These are phyloP conservation scores for Panthera uncia DNA, from an alignment of 2,113 vertebrate species.

Conservation along the genomic window DNA sequence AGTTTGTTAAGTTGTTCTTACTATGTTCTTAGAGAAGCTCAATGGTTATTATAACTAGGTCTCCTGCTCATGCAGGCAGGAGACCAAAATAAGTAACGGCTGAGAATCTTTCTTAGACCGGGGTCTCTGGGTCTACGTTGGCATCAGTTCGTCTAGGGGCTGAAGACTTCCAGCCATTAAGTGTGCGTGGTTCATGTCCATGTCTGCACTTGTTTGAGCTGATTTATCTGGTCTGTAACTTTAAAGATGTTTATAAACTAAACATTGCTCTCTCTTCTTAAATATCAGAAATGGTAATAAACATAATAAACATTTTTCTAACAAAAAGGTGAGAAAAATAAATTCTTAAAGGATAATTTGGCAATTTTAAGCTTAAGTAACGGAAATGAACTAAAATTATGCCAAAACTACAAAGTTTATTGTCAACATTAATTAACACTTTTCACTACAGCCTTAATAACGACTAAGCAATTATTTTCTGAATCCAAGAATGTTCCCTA, in stretches of 20 bases:
- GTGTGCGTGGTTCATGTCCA: rapidly evolving
- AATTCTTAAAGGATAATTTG: conserved; percentile 25
- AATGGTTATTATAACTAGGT: neutral
- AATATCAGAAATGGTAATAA: conserved; percentile 15
- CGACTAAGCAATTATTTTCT: neutral
- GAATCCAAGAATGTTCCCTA: neutral
- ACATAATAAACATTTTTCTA: conserved; percentile 32
- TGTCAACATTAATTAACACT: neutral
- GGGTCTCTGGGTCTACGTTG: rapidly evolving
- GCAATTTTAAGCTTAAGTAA: conserved; percentile 34
- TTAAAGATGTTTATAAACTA: neutral
- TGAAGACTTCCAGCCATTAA: neutral
- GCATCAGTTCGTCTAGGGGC: neutral
- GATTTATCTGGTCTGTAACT: neutral
- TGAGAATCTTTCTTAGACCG: neutral
- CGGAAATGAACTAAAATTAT: conserved; percentile 37
- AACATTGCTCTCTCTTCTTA: neutral
- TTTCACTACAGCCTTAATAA: neutral
- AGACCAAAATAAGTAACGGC: neutral
- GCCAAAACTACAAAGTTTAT: neutral
- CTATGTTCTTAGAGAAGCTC: neutral
- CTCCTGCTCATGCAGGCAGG: neutral
- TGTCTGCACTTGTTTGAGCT: neutral
- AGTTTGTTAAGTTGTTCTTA: neutral
- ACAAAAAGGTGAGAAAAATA: neutral